Base-by-base conservation (phyloP, 2,888 invertebrate species). In the Loripinus fragilis region DNA sequence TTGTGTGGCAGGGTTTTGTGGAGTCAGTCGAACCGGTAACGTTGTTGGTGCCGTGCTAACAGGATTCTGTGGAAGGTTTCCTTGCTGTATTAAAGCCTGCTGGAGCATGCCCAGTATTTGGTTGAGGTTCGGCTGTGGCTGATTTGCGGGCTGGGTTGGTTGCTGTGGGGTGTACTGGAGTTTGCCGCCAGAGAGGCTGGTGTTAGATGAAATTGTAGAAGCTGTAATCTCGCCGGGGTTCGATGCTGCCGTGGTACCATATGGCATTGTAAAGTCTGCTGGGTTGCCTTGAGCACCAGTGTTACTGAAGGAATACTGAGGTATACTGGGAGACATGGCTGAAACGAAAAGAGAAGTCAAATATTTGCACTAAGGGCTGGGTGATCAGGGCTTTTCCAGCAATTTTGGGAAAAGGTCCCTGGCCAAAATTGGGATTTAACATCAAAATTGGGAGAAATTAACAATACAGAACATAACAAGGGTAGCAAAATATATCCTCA, bases 261-360 rank as follows among this genome's bases (percentile, higher is more conserved):
- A 41, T 15, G 67, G 28, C 67, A 45, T 42, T 67, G 67, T 20
- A 3, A 8, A 25, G 10, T 70, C 64, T 2, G 64, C 41, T 25
- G 25, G 42, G 38, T 71, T 20, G 33, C 50, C 78, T 30, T 78
- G 83, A 23, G 71, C 71, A 30, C 86, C 85, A 42, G 76, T 78
- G 68, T 85, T 86, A 23, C 68, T 65, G 55, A 82, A 75, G 25
- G 85, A 85, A 72, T 85, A 85, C 74, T 81, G 82, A 45, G 84
- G 84, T 30, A 84, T 65, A 28, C 77, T 83, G 15, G 76, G 80
- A 52, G 48, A 68, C 64, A 66, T 60, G 3, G 28, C 60, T 60
- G 60, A 33, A 55, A 55, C 8, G 7, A 33, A 60, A 45, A 20
- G 45, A 45, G n/a, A 20, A 45, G 15, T 15, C 41, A 41, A 41